These are phyloP conservation scores for Clarias fuscus DNA, from an alignment of 2,797 vertebrate genomes.

Conservation along the genomic window DNA sequence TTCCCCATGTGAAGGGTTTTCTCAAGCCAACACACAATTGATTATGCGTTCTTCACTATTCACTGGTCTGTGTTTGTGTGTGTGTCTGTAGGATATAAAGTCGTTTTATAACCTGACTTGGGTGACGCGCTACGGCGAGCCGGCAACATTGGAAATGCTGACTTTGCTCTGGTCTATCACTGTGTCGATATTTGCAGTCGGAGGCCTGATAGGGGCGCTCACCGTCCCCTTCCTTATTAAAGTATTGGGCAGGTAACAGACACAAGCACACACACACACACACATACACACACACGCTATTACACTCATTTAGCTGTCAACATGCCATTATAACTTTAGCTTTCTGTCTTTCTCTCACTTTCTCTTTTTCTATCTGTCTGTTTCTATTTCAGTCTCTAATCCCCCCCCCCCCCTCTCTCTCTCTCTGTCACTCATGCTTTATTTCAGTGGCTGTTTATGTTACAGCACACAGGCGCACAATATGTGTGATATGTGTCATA, in stretches of 20 bases:
- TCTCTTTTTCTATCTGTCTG: not conserved
- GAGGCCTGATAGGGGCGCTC: slow-evolving; percentile 86
- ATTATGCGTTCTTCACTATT: not conserved
- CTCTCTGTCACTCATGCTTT: not conserved
- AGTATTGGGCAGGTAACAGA: slow-evolving; percentile 84
- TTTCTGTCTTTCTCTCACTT: slow-evolving; percentile 8
- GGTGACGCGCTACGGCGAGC: slow-evolving; percentile 75
- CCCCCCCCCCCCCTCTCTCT: not conserved
- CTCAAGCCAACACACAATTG: not conserved
- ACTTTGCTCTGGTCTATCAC: slow-evolving; percentile 92
- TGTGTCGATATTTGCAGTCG: slow-evolving; percentile 91
- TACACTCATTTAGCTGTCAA: not conserved
- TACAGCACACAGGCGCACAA: not conserved
- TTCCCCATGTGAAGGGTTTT: not conserved
- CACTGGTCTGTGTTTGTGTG: slow-evolving; percentile 1
- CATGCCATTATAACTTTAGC: not conserved
- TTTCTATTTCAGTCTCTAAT: not conserved
- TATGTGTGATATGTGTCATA: too few species aligned
- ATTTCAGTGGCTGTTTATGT: not conserved
- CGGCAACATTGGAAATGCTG: slow-evolving; percentile 65
- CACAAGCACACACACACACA: slow-evolving; percentile 1
- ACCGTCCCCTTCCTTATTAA: slow-evolving; percentile 80
- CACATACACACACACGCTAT: not conserved
- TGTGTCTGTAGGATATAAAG: slow-evolving; percentile 83
- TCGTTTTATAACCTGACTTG: slow-evolving; percentile 89